These are phyloP conservation scores for Epinephelus malabaricus DNA, from an alignment of 2,797 vertebrate genomes.

Conservation along the genomic window DNA sequence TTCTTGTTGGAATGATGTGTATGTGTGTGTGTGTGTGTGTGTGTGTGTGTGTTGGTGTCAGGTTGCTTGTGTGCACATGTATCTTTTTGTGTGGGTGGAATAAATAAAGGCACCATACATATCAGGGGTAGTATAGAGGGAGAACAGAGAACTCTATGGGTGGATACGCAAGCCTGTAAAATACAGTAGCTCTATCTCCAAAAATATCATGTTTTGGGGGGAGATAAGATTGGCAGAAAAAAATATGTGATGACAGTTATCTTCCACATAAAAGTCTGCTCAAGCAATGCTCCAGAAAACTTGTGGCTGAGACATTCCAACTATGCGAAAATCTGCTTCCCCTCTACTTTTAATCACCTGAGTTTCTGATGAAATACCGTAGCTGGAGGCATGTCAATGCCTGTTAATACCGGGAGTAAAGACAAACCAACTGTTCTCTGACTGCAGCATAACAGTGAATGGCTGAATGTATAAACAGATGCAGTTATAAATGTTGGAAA, in stretches of 20 bases:
- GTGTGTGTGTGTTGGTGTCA: slow-evolving; percentile 29
- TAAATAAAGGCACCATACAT: slow-evolving; percentile 63
- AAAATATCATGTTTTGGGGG: slow-evolving; percentile 68
- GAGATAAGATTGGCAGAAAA: slow-evolving; percentile 65
- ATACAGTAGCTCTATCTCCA: slow-evolving; percentile 73
- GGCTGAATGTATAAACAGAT: slow-evolving; percentile 20
- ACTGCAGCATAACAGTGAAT: slow-evolving; percentile 28
- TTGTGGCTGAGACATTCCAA: slow-evolving; percentile 66
- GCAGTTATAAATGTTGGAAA: slow-evolving; percentile 2
- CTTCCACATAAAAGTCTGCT: slow-evolving; percentile 72
- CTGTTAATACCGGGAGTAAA: slow-evolving; percentile 56
- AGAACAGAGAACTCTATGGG: slow-evolving; percentile 53
- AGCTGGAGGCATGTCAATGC: slow-evolving; percentile 52
- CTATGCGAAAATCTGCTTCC: slow-evolving; percentile 63
- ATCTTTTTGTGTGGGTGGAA: slow-evolving; percentile 69
- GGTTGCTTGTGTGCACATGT: slow-evolving; percentile 51
- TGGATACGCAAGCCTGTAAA: slow-evolving; percentile 58
- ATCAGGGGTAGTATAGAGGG: slow-evolving; percentile 54
- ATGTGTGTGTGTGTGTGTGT: slow-evolving; percentile 23
- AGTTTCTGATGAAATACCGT: slow-evolving; percentile 73
- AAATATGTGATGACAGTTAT: slow-evolving; percentile 74
- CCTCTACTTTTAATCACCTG: slow-evolving; percentile 69
- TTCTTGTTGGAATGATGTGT: slow-evolving; percentile 54
- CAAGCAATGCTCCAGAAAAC: slow-evolving; percentile 68
- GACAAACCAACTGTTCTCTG: slow-evolving; percentile 47